Conservation (phyloP, 2,113 vertebrate genomes). For the Antechinus stuartii region DNA sequence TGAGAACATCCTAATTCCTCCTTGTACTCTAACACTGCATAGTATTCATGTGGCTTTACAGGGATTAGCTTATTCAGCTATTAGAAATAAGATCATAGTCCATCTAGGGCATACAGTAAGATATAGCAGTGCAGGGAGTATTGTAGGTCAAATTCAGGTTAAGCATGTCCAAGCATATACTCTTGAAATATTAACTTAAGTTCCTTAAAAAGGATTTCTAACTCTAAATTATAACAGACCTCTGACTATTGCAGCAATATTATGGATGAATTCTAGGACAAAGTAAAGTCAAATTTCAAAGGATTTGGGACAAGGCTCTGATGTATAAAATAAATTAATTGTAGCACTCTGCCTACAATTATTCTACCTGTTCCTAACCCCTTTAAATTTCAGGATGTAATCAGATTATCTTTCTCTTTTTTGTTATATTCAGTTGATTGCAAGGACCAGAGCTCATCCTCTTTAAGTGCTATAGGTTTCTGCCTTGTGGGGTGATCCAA, state of each 20-base stretch:
- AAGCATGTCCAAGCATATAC: neutral
- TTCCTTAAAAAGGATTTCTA: conserved; percentile 8
- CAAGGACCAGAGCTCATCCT: neutral
- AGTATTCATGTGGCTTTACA: conserved; percentile 59
- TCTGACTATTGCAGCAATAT: neutral
- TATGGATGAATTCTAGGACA: conserved; percentile 28
- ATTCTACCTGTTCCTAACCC: conserved; percentile 4
- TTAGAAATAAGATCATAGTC: conserved; percentile 74
- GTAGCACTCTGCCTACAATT: neutral
- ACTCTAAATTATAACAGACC: conserved; percentile 7
- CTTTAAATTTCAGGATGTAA: conserved; percentile 1
- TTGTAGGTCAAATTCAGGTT: conserved; percentile 54
- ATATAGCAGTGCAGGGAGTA: neutral
- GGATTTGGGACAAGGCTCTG: neutral
- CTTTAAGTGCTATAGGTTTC: neutral
- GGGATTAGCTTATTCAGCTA: conserved; percentile 72
- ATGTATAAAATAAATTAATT: conserved; percentile 26
- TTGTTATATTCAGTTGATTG: neutral
- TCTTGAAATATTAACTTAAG: conserved; percentile 34
- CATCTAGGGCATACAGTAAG: conserved; percentile 73
- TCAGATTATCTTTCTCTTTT: conserved; percentile 5
- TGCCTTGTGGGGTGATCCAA: neutral
- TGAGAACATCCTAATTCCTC: conserved; percentile 73
- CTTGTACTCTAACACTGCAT: conserved; percentile 52
- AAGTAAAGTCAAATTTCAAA: conserved; percentile 50